These are phyloP conservation scores for Leptobrachium ailaonicum DNA, from an alignment of 2,113 vertebrate species.

Conservation along the genomic window DNA sequence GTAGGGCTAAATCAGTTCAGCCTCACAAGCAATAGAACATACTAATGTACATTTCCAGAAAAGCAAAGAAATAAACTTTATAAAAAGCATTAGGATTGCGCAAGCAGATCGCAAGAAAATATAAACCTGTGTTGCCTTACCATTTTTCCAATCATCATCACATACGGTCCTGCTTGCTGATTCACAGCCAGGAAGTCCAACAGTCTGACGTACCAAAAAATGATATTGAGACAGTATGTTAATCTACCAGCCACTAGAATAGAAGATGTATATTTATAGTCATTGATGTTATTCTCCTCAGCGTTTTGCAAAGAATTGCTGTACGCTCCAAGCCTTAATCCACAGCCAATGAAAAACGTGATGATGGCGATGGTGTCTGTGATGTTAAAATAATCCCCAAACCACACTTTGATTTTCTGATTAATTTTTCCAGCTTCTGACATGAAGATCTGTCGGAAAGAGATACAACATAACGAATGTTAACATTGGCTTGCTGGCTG, in stretches of 20 bases:
- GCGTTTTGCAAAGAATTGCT: slow-evolving; percentile 64
- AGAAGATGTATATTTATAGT: not conserved
- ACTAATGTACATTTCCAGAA: too few relatives aligned
- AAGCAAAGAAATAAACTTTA: too few relatives aligned
- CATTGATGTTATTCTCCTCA: slow-evolving; percentile 56
- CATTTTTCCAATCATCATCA: slow-evolving; percentile 99
- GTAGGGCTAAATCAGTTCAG: too few relatives aligned
- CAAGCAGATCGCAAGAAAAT: too few relatives aligned
- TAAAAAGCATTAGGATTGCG: too few relatives aligned
- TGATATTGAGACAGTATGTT: slow-evolving; percentile 95
- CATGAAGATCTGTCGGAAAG: slow-evolving; percentile 87
- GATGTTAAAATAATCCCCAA: slow-evolving; percentile 94
- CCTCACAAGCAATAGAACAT: too few relatives aligned
- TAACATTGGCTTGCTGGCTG: too few relatives aligned
- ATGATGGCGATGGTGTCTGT: slow-evolving; percentile 92
- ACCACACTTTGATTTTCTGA: slow-evolving; percentile 98
- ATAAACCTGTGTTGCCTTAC: slow-evolving; percentile 66
- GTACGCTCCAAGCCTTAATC: slow-evolving; percentile 83
- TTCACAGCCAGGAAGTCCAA: slow-evolving; percentile 96
- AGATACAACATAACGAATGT: not conserved
- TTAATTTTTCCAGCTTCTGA: slow-evolving; percentile 96
- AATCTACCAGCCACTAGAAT: slow-evolving; percentile 83
- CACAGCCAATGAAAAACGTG: slow-evolving; percentile 92
- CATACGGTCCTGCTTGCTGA: slow-evolving; percentile 96
- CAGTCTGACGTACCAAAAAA: slow-evolving; percentile 98